Conservation (phyloP, 2,888 invertebrate genomes). For the Eudasyphora cyanicolor region DNA sequence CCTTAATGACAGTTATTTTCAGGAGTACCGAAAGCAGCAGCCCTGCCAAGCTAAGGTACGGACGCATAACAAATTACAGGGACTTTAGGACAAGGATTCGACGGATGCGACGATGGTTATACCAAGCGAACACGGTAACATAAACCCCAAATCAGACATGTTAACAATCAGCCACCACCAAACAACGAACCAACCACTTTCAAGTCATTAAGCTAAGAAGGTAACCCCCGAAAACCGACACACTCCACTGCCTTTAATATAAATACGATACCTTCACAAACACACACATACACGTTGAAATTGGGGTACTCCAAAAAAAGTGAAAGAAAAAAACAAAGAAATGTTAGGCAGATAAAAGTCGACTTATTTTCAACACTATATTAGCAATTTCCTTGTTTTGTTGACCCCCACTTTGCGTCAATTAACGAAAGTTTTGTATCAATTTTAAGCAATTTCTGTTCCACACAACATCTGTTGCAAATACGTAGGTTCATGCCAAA, state of each 20-base stretch:
- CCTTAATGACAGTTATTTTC: conserved; percentile 27
- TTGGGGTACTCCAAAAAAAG: neutral
- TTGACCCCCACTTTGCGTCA: conserved; percentile 1
- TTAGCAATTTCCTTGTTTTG: neutral
- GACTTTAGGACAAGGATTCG: neutral
- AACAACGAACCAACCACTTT: conserved; percentile 6
- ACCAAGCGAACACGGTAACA: conserved; percentile 4
- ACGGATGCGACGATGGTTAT: neutral
- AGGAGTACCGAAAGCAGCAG: neutral
- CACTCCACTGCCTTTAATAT: neutral
- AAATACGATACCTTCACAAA: neutral
- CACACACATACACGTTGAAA: no score
- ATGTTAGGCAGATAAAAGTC: conserved; percentile 3
- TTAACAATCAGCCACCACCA: neutral
- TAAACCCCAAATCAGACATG: conserved; percentile 14
- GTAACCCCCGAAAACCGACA: conserved; percentile 5
- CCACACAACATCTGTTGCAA: conserved; percentile 21
- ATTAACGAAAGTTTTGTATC: neutral
- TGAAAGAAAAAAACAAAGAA: neutral
- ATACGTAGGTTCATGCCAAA: neutral
- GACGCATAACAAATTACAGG: neutral
- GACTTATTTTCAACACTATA: conserved; percentile 20
- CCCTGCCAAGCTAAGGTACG: neutral
- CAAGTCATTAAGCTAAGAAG: conserved; percentile 17
- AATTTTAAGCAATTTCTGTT: neutral